These are phyloP conservation scores for Arctopsyche grandis DNA, from an alignment of 1,140 invertebrate genomes.

Conservation along the genomic window DNA sequence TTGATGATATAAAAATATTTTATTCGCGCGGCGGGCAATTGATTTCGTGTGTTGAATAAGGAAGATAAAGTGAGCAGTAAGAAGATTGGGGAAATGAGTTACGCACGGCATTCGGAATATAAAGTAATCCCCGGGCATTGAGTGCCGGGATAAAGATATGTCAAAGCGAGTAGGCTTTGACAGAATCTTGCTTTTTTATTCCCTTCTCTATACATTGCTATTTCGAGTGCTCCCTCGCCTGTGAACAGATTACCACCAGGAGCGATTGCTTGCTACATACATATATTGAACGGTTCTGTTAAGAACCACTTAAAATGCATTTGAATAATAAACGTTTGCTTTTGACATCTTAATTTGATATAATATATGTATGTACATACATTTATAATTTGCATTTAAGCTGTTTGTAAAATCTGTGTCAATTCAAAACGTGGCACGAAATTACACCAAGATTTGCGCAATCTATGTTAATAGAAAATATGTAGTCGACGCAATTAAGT, in stretches of 20 bases:
- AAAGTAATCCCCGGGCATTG: slow-evolving; percentile 30
- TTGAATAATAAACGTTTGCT: no score
- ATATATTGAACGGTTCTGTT: background rate
- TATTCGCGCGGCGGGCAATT: slow-evolving; percentile 38
- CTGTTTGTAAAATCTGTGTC: no score
- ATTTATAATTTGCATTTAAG: no score
- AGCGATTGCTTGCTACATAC: background rate
- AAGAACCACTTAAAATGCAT: no score
- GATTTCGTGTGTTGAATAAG: slow-evolving; percentile 42
- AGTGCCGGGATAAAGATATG: slow-evolving; percentile 36
- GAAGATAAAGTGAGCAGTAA: slow-evolving; percentile 31
- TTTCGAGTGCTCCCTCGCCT: background rate
- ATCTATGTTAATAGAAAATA: no score
- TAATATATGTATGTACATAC: no score
- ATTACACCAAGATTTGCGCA: no score
- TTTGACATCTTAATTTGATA: no score
- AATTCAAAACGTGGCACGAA: no score
- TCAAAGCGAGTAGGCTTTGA: slow-evolving; percentile 13
- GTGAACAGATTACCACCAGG: background rate
- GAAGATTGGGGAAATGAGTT: slow-evolving; percentile 39
- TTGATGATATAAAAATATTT: slow-evolving; percentile 41
- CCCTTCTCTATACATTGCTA: background rate
- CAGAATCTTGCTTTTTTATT: background rate
- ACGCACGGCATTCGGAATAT: slow-evolving; percentile 26
- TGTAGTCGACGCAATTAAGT: no score